phyloP scores from a whole-genome alignment of 2,888 invertebrate genomes.

The Boloria selene region DNA sequence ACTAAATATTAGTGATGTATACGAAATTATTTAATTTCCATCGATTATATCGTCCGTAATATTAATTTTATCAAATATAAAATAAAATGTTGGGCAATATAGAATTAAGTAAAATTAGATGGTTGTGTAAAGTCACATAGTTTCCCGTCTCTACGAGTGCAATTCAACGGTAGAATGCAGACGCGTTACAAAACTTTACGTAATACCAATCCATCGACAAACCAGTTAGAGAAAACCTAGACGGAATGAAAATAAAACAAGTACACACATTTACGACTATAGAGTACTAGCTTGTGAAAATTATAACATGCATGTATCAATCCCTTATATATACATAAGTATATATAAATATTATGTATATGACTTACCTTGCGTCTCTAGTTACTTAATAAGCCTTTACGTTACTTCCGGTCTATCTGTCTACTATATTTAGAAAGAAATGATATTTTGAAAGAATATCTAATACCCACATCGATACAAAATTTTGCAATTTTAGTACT shows the following conservation, averaged over 20 bases:
- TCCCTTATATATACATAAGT: slow-evolving; percentile 29
- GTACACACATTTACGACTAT: slow-evolving; percentile 35
- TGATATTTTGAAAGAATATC: too few relatives aligned
- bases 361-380: not conserved
- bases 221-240: slow-evolving; percentile 51
- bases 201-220: slow-evolving; percentile 40
- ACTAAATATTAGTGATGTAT: slow-evolving; percentile 44
- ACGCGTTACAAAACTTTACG: slow-evolving; percentile 52
- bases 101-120: not conserved
- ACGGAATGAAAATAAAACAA: slow-evolving; percentile 47
- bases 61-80: not conserved
- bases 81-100: slow-evolving; percentile 6
- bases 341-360: slow-evolving; percentile 7
- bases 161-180: slow-evolving; percentile 52
- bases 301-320: slow-evolving; percentile 35
- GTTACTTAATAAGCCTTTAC: too few relatives aligned
- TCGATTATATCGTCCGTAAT: slow-evolving; percentile 12
- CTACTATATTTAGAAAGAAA: too few relatives aligned
- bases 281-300: slow-evolving; percentile 35
- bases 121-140: slow-evolving; percentile 9
- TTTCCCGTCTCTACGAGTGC: slow-evolving; percentile 42
- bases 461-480: too few relatives aligned
- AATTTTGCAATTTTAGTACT: too few relatives aligned
- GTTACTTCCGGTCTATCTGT: too few relatives aligned
- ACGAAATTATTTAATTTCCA: slow-evolving; percentile 16